Evolutionary conservation across 2,113 vertebrate species (phyloP).

Genomic region (Pachycephala philippinensis): DNA sequence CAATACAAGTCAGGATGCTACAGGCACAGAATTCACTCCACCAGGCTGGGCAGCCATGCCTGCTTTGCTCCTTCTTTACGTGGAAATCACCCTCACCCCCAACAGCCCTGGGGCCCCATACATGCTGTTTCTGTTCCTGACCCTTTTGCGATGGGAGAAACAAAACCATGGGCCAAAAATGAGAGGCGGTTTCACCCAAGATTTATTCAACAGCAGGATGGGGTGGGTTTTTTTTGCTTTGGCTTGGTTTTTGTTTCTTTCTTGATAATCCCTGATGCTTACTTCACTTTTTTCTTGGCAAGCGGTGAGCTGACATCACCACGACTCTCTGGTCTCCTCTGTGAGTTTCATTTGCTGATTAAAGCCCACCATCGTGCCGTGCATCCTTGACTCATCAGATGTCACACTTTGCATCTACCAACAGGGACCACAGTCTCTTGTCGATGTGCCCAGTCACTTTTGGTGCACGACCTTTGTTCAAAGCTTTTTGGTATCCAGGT

Average conservation of each 20-base stretch:
- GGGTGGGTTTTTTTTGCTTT: background rate
- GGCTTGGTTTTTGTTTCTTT: background rate
- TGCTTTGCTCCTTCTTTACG: background rate
- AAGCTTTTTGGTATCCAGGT: background rate
- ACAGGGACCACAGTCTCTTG: rapidly evolving
- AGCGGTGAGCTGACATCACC: background rate
- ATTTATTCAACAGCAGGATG: background rate
- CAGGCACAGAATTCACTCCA: rapidly evolving
- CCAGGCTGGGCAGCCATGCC: background rate
- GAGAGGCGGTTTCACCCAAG: background rate
- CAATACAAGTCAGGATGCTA: rapidly evolving
- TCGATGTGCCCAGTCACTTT: rapidly evolving
- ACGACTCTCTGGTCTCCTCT: background rate
- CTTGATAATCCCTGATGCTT: background rate
- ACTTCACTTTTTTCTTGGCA: background rate
- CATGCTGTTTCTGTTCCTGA: background rate
- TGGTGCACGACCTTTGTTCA: background rate
- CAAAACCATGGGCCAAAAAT: background rate
- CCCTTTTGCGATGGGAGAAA: background rate
- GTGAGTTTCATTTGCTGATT: background rate
- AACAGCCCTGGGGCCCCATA: rapidly evolving
- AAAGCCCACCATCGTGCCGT: rapidly evolving
- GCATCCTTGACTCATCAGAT: background rate
- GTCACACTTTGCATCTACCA: background rate
- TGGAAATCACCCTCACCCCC: background rate